Conservation (phyloP, 2,888 invertebrate species). For the Coelopa pilipes region DNA sequence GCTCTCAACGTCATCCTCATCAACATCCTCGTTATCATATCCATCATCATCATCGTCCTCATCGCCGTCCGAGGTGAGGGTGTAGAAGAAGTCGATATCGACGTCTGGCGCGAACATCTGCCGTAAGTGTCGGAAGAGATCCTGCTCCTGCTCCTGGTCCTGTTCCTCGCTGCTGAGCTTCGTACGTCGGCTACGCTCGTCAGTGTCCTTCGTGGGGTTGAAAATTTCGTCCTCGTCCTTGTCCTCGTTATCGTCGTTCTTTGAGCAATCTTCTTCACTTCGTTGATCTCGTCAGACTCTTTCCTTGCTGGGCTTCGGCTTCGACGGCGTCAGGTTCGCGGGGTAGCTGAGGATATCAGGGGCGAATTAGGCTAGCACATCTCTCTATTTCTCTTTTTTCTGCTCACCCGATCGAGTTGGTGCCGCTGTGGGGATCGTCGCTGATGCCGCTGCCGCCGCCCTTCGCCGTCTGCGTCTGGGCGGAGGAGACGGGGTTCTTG, state of each 20-base stretch:
- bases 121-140: slow-evolving; percentile 54
- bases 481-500: slow-evolving; percentile 61
- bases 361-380: background rate
- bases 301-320: slow-evolving; percentile 63
- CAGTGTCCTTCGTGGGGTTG: background rate
- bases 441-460: slow-evolving; percentile 48
- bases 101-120: slow-evolving; percentile 54
- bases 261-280: slow-evolving; percentile 68
- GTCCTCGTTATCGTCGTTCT: slow-evolving; percentile 44
- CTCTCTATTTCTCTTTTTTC: too few relatives aligned
- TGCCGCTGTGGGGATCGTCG: slow-evolving; percentile 56
- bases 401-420: slow-evolving; percentile 59
- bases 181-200: background rate
- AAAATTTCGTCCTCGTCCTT: background rate
- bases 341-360: slow-evolving; percentile 47
- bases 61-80: slow-evolving; percentile 49
- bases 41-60: slow-evolving; percentile 39
- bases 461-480: slow-evolving; percentile 64
- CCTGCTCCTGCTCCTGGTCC: slow-evolving; percentile 20
- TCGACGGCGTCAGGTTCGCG: slow-evolving; percentile 60
- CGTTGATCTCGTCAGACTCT: slow-evolving; percentile 68
- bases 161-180: background rate
- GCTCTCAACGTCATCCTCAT: slow-evolving; percentile 39
- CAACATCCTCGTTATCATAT: slow-evolving; percentile 38
- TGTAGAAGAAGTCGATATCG: slow-evolving; percentile 51